These are phyloP conservation scores for Zaprionus bogoriensis DNA, from an alignment of 2,888 invertebrate genomes.

Conservation along the genomic window DNA sequence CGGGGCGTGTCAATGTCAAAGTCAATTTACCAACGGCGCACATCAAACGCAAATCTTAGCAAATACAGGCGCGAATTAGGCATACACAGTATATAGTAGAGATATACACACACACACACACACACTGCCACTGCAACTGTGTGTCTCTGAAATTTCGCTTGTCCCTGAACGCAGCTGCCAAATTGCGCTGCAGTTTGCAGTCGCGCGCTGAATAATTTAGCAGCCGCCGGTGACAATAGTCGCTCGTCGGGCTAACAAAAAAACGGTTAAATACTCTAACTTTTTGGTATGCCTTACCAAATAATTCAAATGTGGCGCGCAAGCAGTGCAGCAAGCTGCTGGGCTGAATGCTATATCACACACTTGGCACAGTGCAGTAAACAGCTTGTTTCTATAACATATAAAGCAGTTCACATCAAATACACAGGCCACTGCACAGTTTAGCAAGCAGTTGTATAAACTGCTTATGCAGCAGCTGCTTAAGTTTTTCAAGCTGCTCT, in stretches of 20 bases:
- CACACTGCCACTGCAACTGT: constrained; percentile 7
- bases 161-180: constrained; percentile 64
- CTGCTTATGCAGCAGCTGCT: no score
- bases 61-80: constrained; percentile 4
- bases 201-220: background rate
- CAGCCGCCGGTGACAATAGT: background rate
- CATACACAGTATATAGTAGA: background rate
- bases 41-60: constrained; percentile 21
- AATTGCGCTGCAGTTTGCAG: constrained; percentile 14
- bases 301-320: background rate
- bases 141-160: constrained; percentile 21
- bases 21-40: constrained; percentile 5
- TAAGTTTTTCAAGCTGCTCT: no score
- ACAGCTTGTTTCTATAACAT: background rate
- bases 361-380: background rate
- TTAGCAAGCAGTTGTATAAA: background rate
- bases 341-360: background rate
- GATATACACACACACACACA: background rate
- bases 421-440: background rate
- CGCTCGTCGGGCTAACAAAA: no score
- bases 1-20: constrained; percentile 26
- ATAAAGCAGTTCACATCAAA: constrained; percentile 22
- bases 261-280: no score
- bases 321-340: background rate
- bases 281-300: background rate